phyloP scores from a whole-genome alignment of 2,113 vertebrate species.

The Caranx ignobilis region DNA sequence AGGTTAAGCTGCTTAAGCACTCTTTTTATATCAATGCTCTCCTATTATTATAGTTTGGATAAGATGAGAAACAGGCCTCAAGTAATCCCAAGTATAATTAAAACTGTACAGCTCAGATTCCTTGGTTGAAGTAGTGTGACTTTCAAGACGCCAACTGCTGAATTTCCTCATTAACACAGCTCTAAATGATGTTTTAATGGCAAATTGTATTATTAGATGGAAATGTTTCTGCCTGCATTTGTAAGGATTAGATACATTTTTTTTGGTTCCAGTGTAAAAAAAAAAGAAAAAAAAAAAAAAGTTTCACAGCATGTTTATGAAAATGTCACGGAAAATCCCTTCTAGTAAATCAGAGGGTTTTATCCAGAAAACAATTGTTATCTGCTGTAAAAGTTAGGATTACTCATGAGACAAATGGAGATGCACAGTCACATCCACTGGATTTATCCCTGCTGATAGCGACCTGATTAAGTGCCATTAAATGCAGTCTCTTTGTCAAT shows the following conservation, averaged over 20 bases:
- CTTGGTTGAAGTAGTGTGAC: constrained; percentile 31
- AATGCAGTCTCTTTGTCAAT: not conserved
- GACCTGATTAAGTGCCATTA: constrained; percentile 11
- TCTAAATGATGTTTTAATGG: constrained; percentile 24
- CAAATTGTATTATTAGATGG: constrained; percentile 18
- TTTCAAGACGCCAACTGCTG: constrained; percentile 26
- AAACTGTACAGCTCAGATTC: constrained; percentile 51
- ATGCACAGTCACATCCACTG: not conserved
- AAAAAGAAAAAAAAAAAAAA: constrained; percentile 38
- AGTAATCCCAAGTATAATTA: constrained; percentile 63
- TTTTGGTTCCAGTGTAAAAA: constrained; percentile 16
- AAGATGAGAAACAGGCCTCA: constrained; percentile 57
- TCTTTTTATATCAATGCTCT: constrained; percentile 61
- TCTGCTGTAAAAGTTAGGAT: constrained; percentile 25
- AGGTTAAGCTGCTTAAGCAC: constrained; percentile 74
- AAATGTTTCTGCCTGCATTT: not conserved
- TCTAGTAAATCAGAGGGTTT: not conserved
- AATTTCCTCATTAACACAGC: constrained; percentile 9
- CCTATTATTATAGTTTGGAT: constrained; percentile 60
- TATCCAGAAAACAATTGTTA: constrained; percentile 6
- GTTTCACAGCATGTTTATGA: not conserved
- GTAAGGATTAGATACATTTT: constrained; percentile 18
- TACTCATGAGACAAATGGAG: constrained; percentile 15
- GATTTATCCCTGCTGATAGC: not conserved
- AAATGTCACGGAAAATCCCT: constrained; percentile 20